A percentile compares a stretch with the other conserved stretches of the same genome.
Evolutionary conservation across 2,888 invertebrate genomes (phyloP).

Genomic region (Sabatieria punctata): DNA sequence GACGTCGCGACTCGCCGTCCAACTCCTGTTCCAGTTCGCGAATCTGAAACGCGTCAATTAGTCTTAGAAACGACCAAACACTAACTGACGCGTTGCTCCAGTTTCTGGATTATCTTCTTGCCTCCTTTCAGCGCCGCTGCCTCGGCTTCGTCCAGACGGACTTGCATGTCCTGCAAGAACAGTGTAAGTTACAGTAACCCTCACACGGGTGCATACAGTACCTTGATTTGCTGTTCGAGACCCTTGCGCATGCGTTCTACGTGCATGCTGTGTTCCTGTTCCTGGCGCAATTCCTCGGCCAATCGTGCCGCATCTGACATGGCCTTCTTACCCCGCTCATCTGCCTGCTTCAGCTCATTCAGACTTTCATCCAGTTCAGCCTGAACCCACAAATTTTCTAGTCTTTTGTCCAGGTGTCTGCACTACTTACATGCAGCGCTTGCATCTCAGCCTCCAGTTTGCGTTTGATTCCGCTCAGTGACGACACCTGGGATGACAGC

Average conservation of each 20-base stretch:
- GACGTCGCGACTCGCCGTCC: conserved; percentile 34
- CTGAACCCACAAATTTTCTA: no score
- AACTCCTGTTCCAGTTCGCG: conserved; percentile 12
- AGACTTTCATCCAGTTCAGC: conserved; percentile 91
- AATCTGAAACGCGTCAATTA: conserved; percentile 5
- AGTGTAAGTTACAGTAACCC: background rate
- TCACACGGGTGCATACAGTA: conserved; percentile 57
- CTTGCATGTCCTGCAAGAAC: conserved; percentile 65
- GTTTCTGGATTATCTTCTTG: conserved; percentile 92
- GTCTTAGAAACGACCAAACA: background rate
- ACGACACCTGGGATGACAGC: conserved; percentile 72
- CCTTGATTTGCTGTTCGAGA: conserved; percentile 93
- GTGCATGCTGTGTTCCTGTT: conserved; percentile 92
- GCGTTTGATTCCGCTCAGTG: conserved; percentile 89
- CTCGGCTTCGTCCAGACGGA: conserved; percentile 88
- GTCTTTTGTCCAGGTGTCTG: no score
- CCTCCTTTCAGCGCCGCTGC: conserved; percentile 95
- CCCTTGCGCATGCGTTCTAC: conserved; percentile 97
- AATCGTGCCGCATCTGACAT: conserved; percentile 94
- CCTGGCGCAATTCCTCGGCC: conserved; percentile 91
- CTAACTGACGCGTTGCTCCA: conserved; percentile 51
- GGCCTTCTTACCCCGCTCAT: conserved; percentile 95
- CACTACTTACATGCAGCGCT: conserved; percentile 59
- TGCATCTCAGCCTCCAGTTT: conserved; percentile 93
- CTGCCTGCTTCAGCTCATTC: conserved; percentile 92